Conservation (phyloP, 2,888 invertebrate species). For the Galeruca laticollis region DNA sequence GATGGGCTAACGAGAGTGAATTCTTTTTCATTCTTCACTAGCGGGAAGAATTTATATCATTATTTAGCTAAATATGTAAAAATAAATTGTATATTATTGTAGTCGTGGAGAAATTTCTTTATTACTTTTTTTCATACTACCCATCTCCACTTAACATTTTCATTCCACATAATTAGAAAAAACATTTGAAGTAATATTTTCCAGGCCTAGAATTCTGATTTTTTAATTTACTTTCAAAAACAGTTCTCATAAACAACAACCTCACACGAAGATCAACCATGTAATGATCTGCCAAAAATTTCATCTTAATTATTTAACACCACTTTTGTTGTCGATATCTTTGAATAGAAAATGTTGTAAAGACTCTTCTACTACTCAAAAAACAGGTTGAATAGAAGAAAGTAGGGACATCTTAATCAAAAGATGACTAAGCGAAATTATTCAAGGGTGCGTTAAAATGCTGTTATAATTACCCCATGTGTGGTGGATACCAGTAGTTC, state of each 20-base stretch:
- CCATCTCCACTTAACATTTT: too few species aligned
- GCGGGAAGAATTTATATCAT: too few species aligned
- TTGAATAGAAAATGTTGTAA: conserved; percentile 31
- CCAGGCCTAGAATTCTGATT: background rate
- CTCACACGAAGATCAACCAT: conserved; percentile 35
- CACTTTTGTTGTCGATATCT: conserved; percentile 27
- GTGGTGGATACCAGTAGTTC: conserved; percentile 12
- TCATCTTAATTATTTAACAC: conserved; percentile 36
- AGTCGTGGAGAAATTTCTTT: too few species aligned
- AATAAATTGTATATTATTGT: too few species aligned
- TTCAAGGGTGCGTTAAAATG: conserved; percentile 24
- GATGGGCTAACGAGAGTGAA: too few species aligned
- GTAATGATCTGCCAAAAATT: conserved; percentile 38
- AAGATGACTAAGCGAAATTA: conserved; percentile 27
- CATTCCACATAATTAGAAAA: too few species aligned
- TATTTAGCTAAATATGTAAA: too few species aligned
- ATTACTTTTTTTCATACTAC: too few species aligned
- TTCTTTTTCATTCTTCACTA: too few species aligned
- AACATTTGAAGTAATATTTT: background rate
- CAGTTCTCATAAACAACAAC: conserved; percentile 25
- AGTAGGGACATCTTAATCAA: conserved; percentile 36
- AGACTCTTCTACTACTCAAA: conserved; percentile 28
- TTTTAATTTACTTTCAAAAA: background rate
- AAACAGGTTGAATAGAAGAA: conserved; percentile 26
- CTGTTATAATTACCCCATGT: conserved; percentile 26